phyloP scores from a whole-genome alignment of 1,140 invertebrate species.

The Gryllus bimaculatus region DNA sequence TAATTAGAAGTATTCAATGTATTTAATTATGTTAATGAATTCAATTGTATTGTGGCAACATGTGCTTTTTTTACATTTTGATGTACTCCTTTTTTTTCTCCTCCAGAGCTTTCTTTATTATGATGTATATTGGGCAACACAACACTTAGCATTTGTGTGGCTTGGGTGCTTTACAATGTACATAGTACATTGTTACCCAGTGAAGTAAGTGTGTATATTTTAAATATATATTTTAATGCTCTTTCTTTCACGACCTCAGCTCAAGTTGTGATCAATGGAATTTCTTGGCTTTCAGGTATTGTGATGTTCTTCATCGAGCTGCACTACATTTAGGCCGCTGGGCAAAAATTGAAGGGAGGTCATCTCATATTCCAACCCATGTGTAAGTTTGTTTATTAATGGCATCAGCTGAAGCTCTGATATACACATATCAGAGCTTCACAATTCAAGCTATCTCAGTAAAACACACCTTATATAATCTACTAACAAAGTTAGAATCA shows the following conservation, averaged over 20 bases:
- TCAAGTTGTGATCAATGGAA: not conserved
- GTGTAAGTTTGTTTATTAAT: conserved; percentile 32
- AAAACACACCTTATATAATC: too few relatives aligned
- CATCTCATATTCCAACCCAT: conserved; percentile 49
- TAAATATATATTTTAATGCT: too few relatives aligned
- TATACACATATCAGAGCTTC: too few relatives aligned
- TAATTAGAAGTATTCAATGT: too few relatives aligned
- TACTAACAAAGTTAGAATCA: too few relatives aligned
- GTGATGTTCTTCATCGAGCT: conserved; percentile 80
- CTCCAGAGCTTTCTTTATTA: conserved; percentile 72
- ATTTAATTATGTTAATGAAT: too few relatives aligned
- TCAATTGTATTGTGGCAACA: too few relatives aligned
- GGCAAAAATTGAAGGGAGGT: conserved; percentile 58
- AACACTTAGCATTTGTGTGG: conserved; percentile 75
- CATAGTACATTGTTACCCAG: conserved; percentile 63
- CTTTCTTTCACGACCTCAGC: not conserved
- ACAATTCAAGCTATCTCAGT: too few relatives aligned
- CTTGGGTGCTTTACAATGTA: conserved; percentile 73
- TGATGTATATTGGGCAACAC: conserved; percentile 71
- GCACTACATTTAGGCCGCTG: conserved; percentile 83
- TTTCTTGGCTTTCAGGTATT: conserved; percentile 46
- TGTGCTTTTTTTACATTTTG: too few relatives aligned
- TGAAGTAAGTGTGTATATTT: conserved; percentile 35
- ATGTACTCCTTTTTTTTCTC: conserved; percentile 17
- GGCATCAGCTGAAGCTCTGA: too few relatives aligned